Conservation (phyloP, 2,113 vertebrate species). For the Cottus gobio region DNA sequence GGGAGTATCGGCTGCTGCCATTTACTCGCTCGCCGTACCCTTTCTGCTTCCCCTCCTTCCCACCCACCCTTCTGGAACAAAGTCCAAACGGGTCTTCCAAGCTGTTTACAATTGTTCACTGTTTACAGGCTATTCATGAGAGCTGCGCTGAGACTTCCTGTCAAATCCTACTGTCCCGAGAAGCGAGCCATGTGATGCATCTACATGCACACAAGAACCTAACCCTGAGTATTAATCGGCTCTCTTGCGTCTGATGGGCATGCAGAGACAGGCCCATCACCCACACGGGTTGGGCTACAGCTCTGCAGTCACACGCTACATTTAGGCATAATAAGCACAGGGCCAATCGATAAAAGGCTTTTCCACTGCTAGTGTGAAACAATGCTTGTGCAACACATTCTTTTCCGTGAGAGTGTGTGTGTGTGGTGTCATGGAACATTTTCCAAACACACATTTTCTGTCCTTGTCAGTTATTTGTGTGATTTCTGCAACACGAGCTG, state of each 20-base stretch:
- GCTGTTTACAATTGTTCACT: slow-evolving; percentile 80
- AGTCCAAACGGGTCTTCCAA: slow-evolving; percentile 66
- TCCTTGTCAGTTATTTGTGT: slow-evolving; percentile 15
- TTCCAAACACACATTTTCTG: slow-evolving; percentile 29
- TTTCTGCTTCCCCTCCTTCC: slow-evolving; percentile 39
- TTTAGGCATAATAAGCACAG: slow-evolving; percentile 52
- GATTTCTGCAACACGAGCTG: slow-evolving; percentile 29
- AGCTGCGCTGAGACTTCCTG: slow-evolving; percentile 55
- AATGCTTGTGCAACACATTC: slow-evolving; percentile 40
- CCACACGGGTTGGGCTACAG: slow-evolving; percentile 72
- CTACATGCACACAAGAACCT: slow-evolving; percentile 53
- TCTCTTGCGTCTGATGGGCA: slow-evolving; percentile 53
- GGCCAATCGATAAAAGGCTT: slow-evolving; percentile 60
- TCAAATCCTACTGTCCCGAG: slow-evolving; percentile 48
- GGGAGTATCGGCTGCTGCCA: slow-evolving; percentile 74
- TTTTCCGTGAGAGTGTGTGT: neutral
- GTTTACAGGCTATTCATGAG: slow-evolving; percentile 75
- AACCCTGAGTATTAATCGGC: slow-evolving; percentile 59
- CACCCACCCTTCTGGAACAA: slow-evolving; percentile 74
- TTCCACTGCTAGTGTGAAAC: slow-evolving; percentile 35
- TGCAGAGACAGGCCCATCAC: slow-evolving; percentile 74
- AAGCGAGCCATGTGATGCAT: slow-evolving; percentile 44
- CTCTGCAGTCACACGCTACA: slow-evolving; percentile 44
- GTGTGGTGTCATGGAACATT: slow-evolving; percentile 54
- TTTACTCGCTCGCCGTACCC: slow-evolving; percentile 60